Base-by-base conservation (phyloP, 2,888 invertebrate genomes). In the Pristionchus maxplancki region DNA sequence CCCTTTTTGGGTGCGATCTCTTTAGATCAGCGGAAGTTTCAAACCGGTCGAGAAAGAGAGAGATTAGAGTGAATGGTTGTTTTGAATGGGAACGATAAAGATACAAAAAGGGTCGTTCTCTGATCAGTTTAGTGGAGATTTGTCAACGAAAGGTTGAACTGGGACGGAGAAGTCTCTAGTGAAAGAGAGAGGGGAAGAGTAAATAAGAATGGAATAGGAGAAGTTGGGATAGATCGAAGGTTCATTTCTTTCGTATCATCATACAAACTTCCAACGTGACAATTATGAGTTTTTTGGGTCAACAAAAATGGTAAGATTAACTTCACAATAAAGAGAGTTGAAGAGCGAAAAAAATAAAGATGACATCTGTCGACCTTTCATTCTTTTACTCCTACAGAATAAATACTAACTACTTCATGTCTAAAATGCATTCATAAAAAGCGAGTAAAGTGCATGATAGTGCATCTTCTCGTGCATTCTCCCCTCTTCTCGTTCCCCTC, bases 121-220 rank as follows among this genome's bases (percentile, higher is more conserved):
- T 71, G 67, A 31, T 71, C 62, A 28, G 11, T 62, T 62, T 62
- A 62, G 62, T 62, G 62, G n/a, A n/a, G n/a, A 28, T 71, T 71
- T 71, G 67, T 71, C 67, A 71, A 71, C 67, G 67, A 71, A 71
- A 71, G 67, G 37, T 71, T 71, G 34, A 71, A 71, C 37, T 31
- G 67, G 37, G 67, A 71, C 67, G 37, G 67, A 34, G 67, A 71
- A 71, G 67, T 34, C 62, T 5, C 11, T 11, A 62, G 62, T 62
- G 11, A n/a, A 62, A 28, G n/a, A n/a, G n/a, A n/a, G n/a, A 28
- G 62, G 62, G 20, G 34, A 1, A 64, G 64, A 64, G 67, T 34
- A 71, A 71, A 71, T 34, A 71, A 71, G 24, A 28, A 28, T 28
- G 28, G 64, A 64, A 64, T n/a, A n/a, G n/a, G n/a, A n/a, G n/a